Conservation (phyloP, 53 echinoderm and acorn worm genomes). For the Hippasteria phrygiana region DNA sequence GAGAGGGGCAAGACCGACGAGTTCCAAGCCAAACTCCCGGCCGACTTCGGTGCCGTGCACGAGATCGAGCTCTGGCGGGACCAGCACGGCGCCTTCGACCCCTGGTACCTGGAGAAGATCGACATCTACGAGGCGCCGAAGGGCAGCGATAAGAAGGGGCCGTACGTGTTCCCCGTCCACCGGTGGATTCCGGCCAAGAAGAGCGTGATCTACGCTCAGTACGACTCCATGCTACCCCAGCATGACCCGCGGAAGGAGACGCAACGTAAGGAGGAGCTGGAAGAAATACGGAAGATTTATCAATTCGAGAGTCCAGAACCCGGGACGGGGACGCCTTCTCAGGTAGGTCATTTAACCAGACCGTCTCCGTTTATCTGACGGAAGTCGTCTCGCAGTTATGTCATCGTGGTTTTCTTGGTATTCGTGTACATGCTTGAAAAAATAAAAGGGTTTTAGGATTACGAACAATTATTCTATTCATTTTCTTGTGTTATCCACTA, state of each 20-base stretch:
- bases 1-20: constrained; percentile 59
- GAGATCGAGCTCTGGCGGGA: constrained; percentile 87
- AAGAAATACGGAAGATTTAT: constrained; percentile 69
- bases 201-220: constrained; percentile 33
- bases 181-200: constrained; percentile 79
- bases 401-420: no score
- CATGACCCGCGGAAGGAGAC: constrained; percentile 49
- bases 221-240: constrained; percentile 71
- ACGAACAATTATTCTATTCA: no score
- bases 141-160: constrained; percentile 31
- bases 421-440: no score
- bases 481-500: no score
- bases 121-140: constrained; percentile 54
- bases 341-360: no score
- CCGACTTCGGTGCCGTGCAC: constrained; percentile 74
- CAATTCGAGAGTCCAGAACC: constrained; percentile 62
- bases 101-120: constrained; percentile 86
- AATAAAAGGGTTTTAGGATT: no score
- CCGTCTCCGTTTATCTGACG: no score
- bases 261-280: constrained; percentile 79
- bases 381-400: no score
- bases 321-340: constrained; percentile 71
- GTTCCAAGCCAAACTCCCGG: constrained; percentile 41
- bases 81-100: constrained; percentile 61
- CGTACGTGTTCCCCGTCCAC: constrained; percentile 83